phyloP scores from a whole-genome alignment of 2,113 vertebrate genomes.

The Electrona antarctica region DNA sequence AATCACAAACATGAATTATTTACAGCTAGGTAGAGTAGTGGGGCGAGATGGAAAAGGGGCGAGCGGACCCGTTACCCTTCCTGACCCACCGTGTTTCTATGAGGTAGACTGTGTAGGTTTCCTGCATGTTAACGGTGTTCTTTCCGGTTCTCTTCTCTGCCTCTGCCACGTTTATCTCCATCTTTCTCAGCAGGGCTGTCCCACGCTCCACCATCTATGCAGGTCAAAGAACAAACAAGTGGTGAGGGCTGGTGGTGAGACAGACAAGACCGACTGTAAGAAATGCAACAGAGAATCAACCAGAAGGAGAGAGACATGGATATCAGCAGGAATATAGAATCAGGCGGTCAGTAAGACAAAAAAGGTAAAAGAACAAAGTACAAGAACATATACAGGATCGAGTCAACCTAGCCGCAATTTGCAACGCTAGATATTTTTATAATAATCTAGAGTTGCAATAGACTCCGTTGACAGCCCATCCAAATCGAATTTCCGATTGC shows the following conservation, averaged over 20 bases:
- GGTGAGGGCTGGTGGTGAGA: neutral
- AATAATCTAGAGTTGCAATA: too few relatives aligned
- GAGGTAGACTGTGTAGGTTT: constrained; percentile 93
- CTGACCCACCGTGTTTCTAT: constrained; percentile 86
- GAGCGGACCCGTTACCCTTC: too few relatives aligned
- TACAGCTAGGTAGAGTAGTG: too few relatives aligned
- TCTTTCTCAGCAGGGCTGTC: constrained; percentile 83
- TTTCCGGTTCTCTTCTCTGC: constrained; percentile 92
- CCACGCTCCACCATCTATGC: constrained; percentile 84
- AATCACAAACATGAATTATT: too few relatives aligned
- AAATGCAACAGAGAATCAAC: neutral
- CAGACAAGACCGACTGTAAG: neutral
- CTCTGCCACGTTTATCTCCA: constrained; percentile 91
- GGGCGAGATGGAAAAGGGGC: too few relatives aligned
- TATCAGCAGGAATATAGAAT: neutral
- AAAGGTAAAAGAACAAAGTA: neutral
- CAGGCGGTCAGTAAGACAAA: neutral
- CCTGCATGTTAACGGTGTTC: constrained; percentile 91
- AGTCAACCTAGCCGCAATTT: too few relatives aligned
- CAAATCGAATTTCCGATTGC: too few relatives aligned
- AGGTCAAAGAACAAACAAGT: neutral
- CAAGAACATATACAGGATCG: neutral
- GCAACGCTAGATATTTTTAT: too few relatives aligned
- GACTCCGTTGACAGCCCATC: too few relatives aligned
- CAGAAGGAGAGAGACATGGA: neutral